Conservation (phyloP, 2,888 invertebrate genomes). For the Gasteruption jaculator region DNA sequence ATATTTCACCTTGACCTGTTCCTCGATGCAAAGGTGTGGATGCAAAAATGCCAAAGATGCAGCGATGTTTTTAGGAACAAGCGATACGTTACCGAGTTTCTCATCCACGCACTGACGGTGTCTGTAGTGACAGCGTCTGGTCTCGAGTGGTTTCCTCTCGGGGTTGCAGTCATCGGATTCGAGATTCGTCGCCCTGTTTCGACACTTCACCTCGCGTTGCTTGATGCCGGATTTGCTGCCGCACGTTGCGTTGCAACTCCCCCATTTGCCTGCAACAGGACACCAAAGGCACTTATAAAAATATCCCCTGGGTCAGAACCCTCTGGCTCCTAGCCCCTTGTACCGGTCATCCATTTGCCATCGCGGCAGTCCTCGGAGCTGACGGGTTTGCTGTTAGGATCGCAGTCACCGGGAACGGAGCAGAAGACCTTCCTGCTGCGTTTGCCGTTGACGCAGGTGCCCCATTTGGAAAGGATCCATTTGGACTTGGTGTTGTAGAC, state of each 20-base stretch:
- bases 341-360: slow-evolving; percentile 42
- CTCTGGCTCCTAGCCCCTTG: slow-evolving; percentile 3
- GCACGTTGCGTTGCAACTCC: slow-evolving; percentile 42
- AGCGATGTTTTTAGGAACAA: too few species aligned
- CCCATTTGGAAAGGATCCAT: slow-evolving; percentile 43
- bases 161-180: slow-evolving; percentile 37
- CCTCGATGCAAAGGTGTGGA: too few species aligned
- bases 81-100: slow-evolving; percentile 41
- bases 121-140: slow-evolving; percentile 39
- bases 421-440: slow-evolving; percentile 39
- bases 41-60: too few species aligned
- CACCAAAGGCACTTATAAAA: not conserved
- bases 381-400: slow-evolving; percentile 33
- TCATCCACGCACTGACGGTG: slow-evolving; percentile 38
- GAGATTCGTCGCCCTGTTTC: slow-evolving; percentile 36
- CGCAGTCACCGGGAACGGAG: slow-evolving; percentile 36
- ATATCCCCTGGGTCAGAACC: slow-evolving; percentile 6
- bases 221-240: slow-evolving; percentile 35
- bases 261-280: slow-evolving; percentile 40
- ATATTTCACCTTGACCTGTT: too few species aligned
- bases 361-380: slow-evolving; percentile 36
- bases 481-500: slow-evolving; percentile 41
- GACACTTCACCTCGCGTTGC: slow-evolving; percentile 37
- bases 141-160: slow-evolving; percentile 36
- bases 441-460: slow-evolving; percentile 34